These are phyloP conservation scores for Albula glossodonta DNA, from an alignment of 2,113 vertebrate species.

Conservation along the genomic window DNA sequence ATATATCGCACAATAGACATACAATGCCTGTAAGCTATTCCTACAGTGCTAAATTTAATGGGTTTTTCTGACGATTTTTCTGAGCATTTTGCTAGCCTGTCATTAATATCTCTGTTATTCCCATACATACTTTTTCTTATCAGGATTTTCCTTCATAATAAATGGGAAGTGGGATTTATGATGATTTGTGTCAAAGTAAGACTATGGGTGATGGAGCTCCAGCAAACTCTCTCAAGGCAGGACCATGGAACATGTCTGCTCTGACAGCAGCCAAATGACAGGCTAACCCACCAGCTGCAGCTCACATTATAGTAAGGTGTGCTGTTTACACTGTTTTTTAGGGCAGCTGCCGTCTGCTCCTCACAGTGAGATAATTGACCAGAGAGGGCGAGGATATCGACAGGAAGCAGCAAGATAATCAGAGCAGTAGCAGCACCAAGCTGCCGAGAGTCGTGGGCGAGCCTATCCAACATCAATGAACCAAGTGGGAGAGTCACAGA, in stretches of 20 bases:
- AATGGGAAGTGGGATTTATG: background rate
- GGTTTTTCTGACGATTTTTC: no score
- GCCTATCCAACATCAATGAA: no score
- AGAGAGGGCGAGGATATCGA: background rate
- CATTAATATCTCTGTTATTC: background rate
- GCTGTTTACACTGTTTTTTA: no score
- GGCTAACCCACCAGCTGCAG: no score
- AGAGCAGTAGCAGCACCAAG: no score
- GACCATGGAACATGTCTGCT: no score
- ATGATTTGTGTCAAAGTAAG: background rate
- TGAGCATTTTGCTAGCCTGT: background rate
- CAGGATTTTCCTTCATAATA: background rate
- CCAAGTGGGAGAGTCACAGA: no score
- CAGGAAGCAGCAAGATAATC: no score
- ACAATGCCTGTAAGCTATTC: background rate
- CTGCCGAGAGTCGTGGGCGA: no score
- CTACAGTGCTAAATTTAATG: background rate
- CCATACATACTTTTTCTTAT: background rate
- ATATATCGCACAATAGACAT: background rate
- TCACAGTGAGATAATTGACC: no score
- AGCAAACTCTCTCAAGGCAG: background rate
- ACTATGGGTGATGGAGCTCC: background rate
- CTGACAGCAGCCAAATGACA: no score
- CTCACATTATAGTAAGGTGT: no score
- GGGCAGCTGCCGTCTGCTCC: background rate